These are phyloP conservation scores for Sebastes oblongus DNA, from an alignment of 2,797 vertebrate species.

Conservation along the genomic window DNA sequence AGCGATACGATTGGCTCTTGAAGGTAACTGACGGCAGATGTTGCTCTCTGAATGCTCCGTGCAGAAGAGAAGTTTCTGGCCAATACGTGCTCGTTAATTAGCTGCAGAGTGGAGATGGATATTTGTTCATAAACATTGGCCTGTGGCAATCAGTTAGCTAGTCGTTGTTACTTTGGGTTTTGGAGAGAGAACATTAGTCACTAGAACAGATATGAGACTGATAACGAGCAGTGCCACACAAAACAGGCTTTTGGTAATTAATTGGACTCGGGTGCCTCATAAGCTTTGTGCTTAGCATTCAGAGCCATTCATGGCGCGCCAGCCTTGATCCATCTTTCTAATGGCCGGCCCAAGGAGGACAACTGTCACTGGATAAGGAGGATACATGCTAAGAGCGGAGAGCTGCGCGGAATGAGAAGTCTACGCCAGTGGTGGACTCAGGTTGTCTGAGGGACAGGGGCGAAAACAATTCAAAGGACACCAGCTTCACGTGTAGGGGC, in stretches of 20 bases:
- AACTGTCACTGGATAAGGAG: constrained; percentile 48
- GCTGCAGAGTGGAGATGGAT: constrained; percentile 26
- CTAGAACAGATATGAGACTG: constrained; percentile 61
- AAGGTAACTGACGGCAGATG: constrained; percentile 59
- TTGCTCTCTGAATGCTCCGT: constrained; percentile 23
- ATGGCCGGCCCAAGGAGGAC: constrained; percentile 49
- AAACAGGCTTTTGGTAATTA: constrained; percentile 66
- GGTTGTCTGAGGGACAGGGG: no score
- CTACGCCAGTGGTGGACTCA: no score
- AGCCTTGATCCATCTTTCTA: constrained; percentile 67
- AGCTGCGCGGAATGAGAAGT: neutral
- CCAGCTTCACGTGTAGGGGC: no score
- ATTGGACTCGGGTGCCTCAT: constrained; percentile 52
- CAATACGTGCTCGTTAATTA: constrained; percentile 59
- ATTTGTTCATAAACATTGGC: constrained; percentile 44
- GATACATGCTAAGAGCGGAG: constrained; percentile 22
- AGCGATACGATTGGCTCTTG: constrained; percentile 54
- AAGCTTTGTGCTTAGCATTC: constrained; percentile 61
- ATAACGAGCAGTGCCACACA: constrained; percentile 53
- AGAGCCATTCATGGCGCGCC: constrained; percentile 39
- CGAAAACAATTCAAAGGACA: no score
- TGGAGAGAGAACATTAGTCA: constrained; percentile 50
- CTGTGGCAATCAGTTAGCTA: constrained; percentile 43
- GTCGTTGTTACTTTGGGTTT: constrained; percentile 52
- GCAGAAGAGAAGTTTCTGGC: constrained; percentile 31